These are phyloP conservation scores for Drosophila kokeensis DNA, from an alignment of 2,888 invertebrate species.

Conservation along the genomic window DNA sequence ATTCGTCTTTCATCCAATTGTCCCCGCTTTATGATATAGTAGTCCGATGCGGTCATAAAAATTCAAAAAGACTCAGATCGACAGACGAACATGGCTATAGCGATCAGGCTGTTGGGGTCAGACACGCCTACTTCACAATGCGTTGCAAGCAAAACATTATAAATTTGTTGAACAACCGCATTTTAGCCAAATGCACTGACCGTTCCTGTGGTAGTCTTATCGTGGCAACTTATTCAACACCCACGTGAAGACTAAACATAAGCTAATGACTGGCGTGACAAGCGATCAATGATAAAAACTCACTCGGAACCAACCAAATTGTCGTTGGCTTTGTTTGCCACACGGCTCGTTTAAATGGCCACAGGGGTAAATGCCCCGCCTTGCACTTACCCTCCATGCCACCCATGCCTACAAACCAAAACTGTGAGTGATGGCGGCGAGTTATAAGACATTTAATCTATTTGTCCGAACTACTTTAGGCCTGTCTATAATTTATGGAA, in stretches of 20 bases:
- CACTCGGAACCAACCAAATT: constrained; percentile 57
- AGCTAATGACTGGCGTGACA: constrained; percentile 48
- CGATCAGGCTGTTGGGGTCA: not conserved
- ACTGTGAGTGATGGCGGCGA: constrained; percentile 28
- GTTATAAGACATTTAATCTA: constrained; percentile 42
- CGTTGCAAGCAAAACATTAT: not conserved
- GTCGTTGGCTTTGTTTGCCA: constrained; percentile 40
- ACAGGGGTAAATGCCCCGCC: constrained; percentile 1
- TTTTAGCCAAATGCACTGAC: not conserved
- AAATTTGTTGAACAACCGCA: not conserved
- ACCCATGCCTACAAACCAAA: not conserved
- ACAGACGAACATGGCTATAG: not conserved
- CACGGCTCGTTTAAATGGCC: constrained; percentile 19
- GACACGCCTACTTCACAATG: not conserved
- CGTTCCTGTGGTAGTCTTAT: not conserved
- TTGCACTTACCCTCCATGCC: not conserved
- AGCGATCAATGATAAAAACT: constrained; percentile 49
- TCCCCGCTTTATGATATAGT: not conserved
- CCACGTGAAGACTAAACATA: constrained; percentile 26
- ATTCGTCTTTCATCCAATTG: not conserved
- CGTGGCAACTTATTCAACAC: constrained; percentile 26
- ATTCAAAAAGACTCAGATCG: not conserved
- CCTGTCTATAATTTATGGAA: constrained; percentile 49
- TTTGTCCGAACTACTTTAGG: constrained; percentile 28
- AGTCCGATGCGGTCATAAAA: not conserved